Base-by-base conservation (phyloP, 2,888 invertebrate species). In the Colletes collaris region DNA sequence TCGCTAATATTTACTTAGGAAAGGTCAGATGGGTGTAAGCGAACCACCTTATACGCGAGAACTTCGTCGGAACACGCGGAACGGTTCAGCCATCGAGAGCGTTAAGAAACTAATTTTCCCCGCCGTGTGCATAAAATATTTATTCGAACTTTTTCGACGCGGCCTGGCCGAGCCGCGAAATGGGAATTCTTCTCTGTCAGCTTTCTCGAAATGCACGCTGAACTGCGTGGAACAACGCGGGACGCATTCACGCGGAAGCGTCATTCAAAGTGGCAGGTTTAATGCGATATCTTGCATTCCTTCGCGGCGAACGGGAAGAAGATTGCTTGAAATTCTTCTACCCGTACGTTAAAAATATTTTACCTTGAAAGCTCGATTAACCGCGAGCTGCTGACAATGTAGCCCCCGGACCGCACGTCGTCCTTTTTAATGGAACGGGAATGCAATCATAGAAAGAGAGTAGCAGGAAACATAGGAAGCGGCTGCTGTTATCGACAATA, bases 241-340 rank as follows among this genome's bases (percentile, higher is more conserved):
- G 4, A 40, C n/a, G 44, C 16, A 27, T 59, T 50, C n/a, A 27
- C 58, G 16, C 52, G 68, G 52, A 67, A 37, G 46, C 59, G 73
- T 62, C 73, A 46, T 53, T 68, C 60, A 73, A 55, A 52, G 50
- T 53, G 59, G 44, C 60, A 73, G 60, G 46, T 68, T 60, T 60
- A 53, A 73, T 60, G 60, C 73, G 68, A 46, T 46, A 19, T 5
- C 53, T 68, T 67, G 46, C 40, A 40, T 35, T 59, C 35, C 16
- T 59, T 16, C 16, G 8, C 10, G 40, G 35, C n/a, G n/a, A 40
- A 40, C 37, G 37, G 40, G n/a, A 27, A 7, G 59, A 59, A 40
- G 44, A 44, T 40, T 59, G 40, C 60, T 52, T 44, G 53, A 10
- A 46, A 66, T n/a, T 52, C 56, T 8, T 44, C 46, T 5, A 10